phyloP scores from a whole-genome alignment of 1,140 invertebrate species.

The Ceratitis capitata region DNA sequence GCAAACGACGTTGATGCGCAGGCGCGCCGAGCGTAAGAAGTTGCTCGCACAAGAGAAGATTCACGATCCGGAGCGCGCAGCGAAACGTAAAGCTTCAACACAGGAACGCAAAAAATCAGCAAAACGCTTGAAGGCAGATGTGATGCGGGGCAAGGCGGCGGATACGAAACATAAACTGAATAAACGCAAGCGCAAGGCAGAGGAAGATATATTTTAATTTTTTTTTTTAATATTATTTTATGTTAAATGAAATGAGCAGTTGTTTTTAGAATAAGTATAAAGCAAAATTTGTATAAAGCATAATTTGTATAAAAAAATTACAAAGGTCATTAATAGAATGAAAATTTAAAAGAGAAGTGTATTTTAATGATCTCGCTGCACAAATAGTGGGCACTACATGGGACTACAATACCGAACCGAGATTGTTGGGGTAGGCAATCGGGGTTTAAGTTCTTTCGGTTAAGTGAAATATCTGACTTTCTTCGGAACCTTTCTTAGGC shows the following conservation, averaged over 20 bases:
- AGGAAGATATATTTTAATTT: slow-evolving; percentile 46
- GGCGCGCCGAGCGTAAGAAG: slow-evolving; percentile 73
- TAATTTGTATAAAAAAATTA: neutral
- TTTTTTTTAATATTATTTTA: neutral
- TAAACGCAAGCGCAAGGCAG: slow-evolving; percentile 60
- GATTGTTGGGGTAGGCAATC: no score
- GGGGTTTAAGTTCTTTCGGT: no score
- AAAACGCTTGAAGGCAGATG: slow-evolving; percentile 57
- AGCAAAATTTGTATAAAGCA: neutral
- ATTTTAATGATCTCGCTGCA: no score
- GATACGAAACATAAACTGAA: slow-evolving; percentile 58
- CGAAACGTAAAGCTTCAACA: slow-evolving; percentile 69
- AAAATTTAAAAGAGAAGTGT: no score
- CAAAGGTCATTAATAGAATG: neutral
- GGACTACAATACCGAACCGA: no score
- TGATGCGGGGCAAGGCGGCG: slow-evolving; percentile 57
- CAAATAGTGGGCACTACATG: no score
- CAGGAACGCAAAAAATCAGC: slow-evolving; percentile 61
- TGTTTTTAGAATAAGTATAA: neutral
- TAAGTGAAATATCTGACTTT: no score
- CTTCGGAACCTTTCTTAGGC: no score
- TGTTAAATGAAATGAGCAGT: neutral
- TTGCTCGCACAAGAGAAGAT: slow-evolving; percentile 72
- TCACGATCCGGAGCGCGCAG: slow-evolving; percentile 76
- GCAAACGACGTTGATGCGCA: slow-evolving; percentile 70